These are phyloP conservation scores for Heliconius ethilla DNA, from an alignment of 2,888 invertebrate genomes.

Conservation along the genomic window DNA sequence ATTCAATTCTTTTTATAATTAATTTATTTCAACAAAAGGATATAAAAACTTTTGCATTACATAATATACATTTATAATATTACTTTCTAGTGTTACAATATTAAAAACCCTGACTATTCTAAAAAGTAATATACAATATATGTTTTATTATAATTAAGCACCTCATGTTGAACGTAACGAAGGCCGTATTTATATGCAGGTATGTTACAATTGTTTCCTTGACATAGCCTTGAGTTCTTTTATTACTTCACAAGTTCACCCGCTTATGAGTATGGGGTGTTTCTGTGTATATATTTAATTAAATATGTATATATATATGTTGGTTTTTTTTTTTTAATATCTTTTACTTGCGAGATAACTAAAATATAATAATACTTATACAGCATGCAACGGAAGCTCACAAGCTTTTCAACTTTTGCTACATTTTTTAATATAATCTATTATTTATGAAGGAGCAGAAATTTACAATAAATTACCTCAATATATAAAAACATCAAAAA, in stretches of 20 bases:
- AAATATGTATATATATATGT: neutral
- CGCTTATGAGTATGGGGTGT: neutral
- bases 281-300: neutral
- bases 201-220: slow-evolving; percentile 33
- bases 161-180: neutral
- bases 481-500: too few species aligned
- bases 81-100: neutral
- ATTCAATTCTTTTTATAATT: neutral
- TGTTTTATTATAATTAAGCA: slow-evolving; percentile 7
- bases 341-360: too few species aligned
- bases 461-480: too few species aligned
- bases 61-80: neutral
- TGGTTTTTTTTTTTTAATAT: neutral
- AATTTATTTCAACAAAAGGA: neutral
- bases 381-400: too few species aligned
- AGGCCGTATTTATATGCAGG: slow-evolving; percentile 23
- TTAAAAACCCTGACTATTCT: neutral
- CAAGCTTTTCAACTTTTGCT: too few species aligned
- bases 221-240: slow-evolving; percentile 26
- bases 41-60: neutral
- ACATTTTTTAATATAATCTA: too few species aligned
- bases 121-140: neutral
- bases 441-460: too few species aligned
- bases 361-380: too few species aligned
- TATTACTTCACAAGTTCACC: slow-evolving; percentile 28